Conservation (phyloP, 2,113 vertebrate species). For the Phaetusa simplex region DNA sequence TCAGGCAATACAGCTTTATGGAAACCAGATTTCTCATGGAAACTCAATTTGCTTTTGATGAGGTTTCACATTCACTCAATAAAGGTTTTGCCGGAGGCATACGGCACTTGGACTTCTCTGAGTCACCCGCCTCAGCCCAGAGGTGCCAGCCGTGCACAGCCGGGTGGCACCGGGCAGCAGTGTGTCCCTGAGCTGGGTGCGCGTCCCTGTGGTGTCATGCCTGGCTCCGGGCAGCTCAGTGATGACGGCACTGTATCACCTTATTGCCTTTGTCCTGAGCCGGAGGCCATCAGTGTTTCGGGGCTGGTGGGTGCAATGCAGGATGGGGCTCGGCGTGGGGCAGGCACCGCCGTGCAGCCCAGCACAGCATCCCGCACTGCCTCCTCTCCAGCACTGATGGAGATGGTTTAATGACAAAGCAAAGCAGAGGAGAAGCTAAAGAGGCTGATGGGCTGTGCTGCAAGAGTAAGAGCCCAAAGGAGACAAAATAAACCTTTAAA, state of each 20-base stretch:
- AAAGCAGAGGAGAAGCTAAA: not conserved
- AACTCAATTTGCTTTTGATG: slow-evolving; percentile 41
- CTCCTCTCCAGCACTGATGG: not conserved
- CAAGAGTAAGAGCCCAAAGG: not conserved
- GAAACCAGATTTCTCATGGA: slow-evolving; percentile 5
- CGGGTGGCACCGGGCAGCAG: not conserved
- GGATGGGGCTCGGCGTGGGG: too few relatives aligned
- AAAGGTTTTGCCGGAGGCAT: not conserved
- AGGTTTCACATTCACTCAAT: not conserved
- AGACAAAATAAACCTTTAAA: not conserved
- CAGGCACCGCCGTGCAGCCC: too few relatives aligned
- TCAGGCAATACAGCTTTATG: not conserved
- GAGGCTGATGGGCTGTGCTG: not conserved
- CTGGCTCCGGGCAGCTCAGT: not conserved
- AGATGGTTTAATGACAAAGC: not conserved
- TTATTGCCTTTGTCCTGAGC: not conserved
- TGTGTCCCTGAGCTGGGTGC: not conserved
- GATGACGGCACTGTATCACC: not conserved
- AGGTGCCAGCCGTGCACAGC: not conserved
- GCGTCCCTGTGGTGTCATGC: fast-evolving
- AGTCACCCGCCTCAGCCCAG: not conserved
- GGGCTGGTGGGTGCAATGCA: too few relatives aligned
- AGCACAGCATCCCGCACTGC: too few relatives aligned
- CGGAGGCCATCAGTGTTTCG: too few relatives aligned
- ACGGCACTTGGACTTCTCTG: not conserved